Conservation (phyloP, 2,797 vertebrate genomes). For the Acipenser oxyrinchus region DNA sequence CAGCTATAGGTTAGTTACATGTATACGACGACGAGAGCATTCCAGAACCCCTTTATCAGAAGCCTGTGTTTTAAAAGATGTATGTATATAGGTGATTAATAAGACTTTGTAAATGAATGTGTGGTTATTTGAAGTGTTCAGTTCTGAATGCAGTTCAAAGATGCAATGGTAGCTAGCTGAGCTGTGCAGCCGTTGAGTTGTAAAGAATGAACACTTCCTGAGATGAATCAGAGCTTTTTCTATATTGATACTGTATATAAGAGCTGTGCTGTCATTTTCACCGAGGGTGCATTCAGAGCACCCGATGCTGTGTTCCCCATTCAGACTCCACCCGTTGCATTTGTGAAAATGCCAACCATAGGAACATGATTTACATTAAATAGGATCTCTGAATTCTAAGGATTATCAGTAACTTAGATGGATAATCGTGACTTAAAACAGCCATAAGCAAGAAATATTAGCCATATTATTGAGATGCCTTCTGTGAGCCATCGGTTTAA, state of each 20-base stretch:
- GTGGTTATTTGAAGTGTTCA: slow-evolving; percentile 17
- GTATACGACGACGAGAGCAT: background rate
- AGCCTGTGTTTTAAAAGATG: slow-evolving; percentile 23
- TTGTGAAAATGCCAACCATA: too few relatives aligned
- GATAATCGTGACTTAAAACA: slow-evolving; percentile 30
- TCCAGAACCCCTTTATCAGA: slow-evolving; percentile 5
- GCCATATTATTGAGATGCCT: slow-evolving; percentile 36
- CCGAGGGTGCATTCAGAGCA: background rate
- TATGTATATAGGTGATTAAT: slow-evolving; percentile 29
- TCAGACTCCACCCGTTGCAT: too few relatives aligned
- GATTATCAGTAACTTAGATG: background rate
- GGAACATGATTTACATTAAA: too few relatives aligned
- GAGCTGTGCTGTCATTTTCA: background rate
- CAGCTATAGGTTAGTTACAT: background rate
- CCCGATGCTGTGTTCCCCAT: background rate
- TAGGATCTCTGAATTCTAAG: background rate
- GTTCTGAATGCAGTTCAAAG: slow-evolving; percentile 11
- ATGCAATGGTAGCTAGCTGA: slow-evolving; percentile 13
- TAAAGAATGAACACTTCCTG: slow-evolving; percentile 2
- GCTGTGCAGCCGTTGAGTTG: slow-evolving; percentile 28
- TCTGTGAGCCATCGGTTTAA: slow-evolving; percentile 22
- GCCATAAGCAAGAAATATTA: slow-evolving; percentile 41
- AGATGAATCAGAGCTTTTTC: background rate
- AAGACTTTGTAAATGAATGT: slow-evolving; percentile 45
- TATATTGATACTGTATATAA: background rate